Conservation (phyloP, 2,113 vertebrate genomes). For the Salvelinus sp. region DNA sequence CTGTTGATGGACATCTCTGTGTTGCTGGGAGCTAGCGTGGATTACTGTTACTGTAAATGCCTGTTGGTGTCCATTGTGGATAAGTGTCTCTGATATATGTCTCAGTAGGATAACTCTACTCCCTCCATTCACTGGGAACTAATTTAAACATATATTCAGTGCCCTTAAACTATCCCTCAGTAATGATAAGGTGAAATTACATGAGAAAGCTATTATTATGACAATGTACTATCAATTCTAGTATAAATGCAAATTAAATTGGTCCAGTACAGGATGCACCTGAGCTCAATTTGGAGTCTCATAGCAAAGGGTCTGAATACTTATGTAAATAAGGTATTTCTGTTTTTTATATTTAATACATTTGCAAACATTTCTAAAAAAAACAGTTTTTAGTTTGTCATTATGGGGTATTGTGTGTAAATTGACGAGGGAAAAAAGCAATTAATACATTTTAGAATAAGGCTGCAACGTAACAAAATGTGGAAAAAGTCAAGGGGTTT, state of each 20-base stretch:
- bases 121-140: constrained; percentile 31
- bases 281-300: too few relatives aligned
- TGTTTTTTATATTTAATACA: too few relatives aligned
- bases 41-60: constrained; percentile 50
- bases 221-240: background rate
- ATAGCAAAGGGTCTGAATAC: too few relatives aligned
- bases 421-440: too few relatives aligned
- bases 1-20: constrained; percentile 45
- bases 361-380: too few relatives aligned
- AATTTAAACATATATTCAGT: constrained; percentile 42
- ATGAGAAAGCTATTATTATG: constrained; percentile 3
- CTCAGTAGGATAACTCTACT: constrained; percentile 34
- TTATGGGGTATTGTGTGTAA: too few relatives aligned
- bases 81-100: constrained; percentile 22
- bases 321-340: too few relatives aligned
- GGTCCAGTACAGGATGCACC: background rate
- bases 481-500: too few relatives aligned
- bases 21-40: constrained; percentile 23
- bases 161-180: constrained; percentile 38
- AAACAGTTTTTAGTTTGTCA: too few relatives aligned
- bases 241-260: constrained; percentile 16
- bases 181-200: constrained; percentile 35
- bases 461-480: too few relatives aligned
- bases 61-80: constrained; percentile 46
- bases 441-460: too few relatives aligned